Base-by-base conservation (phyloP, 2,888 invertebrate species). In the Ochropleura plecta region DNA sequence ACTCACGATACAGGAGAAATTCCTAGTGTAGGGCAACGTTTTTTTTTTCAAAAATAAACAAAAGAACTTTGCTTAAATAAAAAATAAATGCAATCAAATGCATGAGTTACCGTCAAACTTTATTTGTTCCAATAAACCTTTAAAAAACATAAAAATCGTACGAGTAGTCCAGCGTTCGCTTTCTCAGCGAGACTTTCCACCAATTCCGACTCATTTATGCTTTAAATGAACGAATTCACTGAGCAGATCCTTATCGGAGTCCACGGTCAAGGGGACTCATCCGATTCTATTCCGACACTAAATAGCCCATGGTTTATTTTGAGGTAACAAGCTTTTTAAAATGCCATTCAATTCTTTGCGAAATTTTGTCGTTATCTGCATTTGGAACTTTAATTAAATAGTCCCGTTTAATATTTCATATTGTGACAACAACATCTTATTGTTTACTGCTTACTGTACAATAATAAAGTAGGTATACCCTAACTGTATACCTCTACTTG, bases 301-400 rank as follows among this genome's bases (percentile, higher is more conserved):
- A 95, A 93, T 92, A 93, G 93, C 91, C 91, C 84, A 90, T 89
- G 91, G 92, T 93, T 95, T 93, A 95, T 92, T 95, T 92, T 93
- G 94, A 91, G 94, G 94, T 89, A 73, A 80, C 86, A 80, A 89
- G 89, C 91, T 91, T 94, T 86, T 92, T 90, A 92, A 92, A 93
- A 92, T 91, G 91, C 89, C 86, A 87, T 83, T 85, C 88, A 70
- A 81, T 85, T 79, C 63, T 78, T 68, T 71, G 63, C 73, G 78
- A 83, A 79, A 74, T 70, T 86, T 79, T 79, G 72, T 83, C 76
- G 40, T 74, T 78, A 64, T 71, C 69, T 69, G 65, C 67, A 80
- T 82, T 79, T 55, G 59, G 63, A 73, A 44, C 16, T 81, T 83
- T 72, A 69, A 72, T 77, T 70, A 63, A 73, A 60, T 46, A 20